A percentile compares a stretch with the other conserved stretches of the same genome.
Conservation (phyloP, 2,113 vertebrate genomes). For the Pogona vitticeps region DNA sequence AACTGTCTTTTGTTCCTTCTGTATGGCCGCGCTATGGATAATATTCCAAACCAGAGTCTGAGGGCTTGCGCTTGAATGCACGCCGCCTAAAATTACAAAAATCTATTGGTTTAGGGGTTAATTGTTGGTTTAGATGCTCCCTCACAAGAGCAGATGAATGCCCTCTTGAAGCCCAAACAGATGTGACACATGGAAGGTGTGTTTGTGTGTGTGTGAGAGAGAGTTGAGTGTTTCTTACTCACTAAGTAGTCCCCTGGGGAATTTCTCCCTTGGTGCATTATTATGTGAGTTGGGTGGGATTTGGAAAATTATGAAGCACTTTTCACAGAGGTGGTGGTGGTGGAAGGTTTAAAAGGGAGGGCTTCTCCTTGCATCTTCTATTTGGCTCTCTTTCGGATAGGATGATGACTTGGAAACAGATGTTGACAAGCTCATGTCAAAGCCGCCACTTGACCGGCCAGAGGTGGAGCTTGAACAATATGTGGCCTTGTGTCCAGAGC, state of each 20-base stretch:
- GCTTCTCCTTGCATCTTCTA: neutral
- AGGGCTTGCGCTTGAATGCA: too few relatives aligned
- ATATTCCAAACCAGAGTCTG: too few relatives aligned
- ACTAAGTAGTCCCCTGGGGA: neutral
- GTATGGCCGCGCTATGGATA: too few relatives aligned
- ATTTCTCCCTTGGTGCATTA: neutral
- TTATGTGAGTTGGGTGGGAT: neutral
- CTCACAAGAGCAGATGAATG: too few relatives aligned
- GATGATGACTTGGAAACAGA: conserved; percentile 93
- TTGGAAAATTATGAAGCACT: neutral
- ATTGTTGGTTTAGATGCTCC: too few relatives aligned
- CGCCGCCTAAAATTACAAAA: too few relatives aligned
- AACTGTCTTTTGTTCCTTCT: too few relatives aligned
- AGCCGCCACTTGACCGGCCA: conserved; percentile 77
- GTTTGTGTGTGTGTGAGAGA: too few relatives aligned
- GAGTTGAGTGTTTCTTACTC: neutral
- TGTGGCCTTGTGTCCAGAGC: conserved; percentile 80
- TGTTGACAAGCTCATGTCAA: conserved; percentile 76
- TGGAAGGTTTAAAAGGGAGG: too few relatives aligned
- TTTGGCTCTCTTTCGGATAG: conserved; percentile 68
- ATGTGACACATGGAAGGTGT: too few relatives aligned
- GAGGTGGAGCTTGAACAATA: conserved; percentile 84
- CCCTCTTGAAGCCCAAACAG: too few relatives aligned
- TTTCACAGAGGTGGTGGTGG: neutral
- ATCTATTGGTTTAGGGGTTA: too few relatives aligned